Evolutionary conservation across 64 coral and sea anemone species (phyloP), one percentile per base, ranked within the genome.

Genomic region (Actinia tenebrosa): DNA sequence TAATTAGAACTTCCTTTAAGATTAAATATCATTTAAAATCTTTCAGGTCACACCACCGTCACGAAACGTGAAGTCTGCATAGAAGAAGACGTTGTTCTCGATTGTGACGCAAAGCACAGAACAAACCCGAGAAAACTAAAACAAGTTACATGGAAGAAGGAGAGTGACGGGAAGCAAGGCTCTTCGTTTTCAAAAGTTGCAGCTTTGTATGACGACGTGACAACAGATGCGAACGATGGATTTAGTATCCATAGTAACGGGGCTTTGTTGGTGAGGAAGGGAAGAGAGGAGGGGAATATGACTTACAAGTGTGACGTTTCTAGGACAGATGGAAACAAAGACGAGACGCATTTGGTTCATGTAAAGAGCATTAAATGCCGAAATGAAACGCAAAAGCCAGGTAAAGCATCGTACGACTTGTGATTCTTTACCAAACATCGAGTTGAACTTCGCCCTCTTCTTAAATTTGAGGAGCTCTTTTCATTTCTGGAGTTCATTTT

Each of bases 221-320:
- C 15, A 1, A 5, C 18, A 19, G 79, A 50, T 5, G 43, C 22
- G 23, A 17, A 53, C 7, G 79, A 81, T 53, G 79, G 79, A 11
- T 50, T 81, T 16, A 20, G 20, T 2, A 14, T 81, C 13, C 79
- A 81, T 53, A 18, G 22, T 37, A 81, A 81, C 50, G 79, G 79
- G 14, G 53, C 79, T 22, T 53, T 81, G 50, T 18, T 52, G 50
- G 44, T 81, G 43, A 45, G 7, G 7, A 53, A 45, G 46, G 79
- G 79, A 5, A 16, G 79, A 47, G 44, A 45, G 1, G 50, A 45
- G 18, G 50, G 50, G 3, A 16, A 81, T 22, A 6, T 7, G 5
- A 52, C 17, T 20, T 81, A 81, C 45, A 81, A 50, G 79, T 81
- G 79, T 81, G 79, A 81, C 19, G 79, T 81, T 26, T 50, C 50